Evolutionary conservation across 2,888 invertebrate genomes (phyloP).

Genomic region (Magallana nippona): DNA sequence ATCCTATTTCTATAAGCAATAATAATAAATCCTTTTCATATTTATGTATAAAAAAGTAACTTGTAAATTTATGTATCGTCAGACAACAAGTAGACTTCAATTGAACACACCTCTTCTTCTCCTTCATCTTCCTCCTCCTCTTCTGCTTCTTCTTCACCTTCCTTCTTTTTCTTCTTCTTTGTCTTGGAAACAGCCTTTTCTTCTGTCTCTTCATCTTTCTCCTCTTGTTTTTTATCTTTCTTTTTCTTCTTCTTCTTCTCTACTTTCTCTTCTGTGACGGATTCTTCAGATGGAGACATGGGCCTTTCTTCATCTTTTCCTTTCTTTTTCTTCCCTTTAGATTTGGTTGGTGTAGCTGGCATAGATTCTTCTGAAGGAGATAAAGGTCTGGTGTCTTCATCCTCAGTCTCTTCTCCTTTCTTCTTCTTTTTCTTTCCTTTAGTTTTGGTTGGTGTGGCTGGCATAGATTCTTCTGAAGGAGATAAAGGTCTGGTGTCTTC

Average conservation of each 20-base stretch:
- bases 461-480: conserved; percentile 11
- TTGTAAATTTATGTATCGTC: not conserved
- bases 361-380: conserved; percentile 16
- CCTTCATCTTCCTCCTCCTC: conserved; percentile 45
- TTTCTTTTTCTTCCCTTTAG: conserved; percentile 24
- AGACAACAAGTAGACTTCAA: not conserved
- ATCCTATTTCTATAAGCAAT: too few species aligned
- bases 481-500: conserved; percentile 6
- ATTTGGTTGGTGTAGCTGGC: not conserved
- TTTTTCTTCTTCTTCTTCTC: conserved; percentile 52
- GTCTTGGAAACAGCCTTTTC: conserved; percentile 56
- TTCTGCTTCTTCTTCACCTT: conserved; percentile 14
- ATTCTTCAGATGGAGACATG: conserved; percentile 52
- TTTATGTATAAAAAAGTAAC: too few species aligned
- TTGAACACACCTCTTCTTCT: conserved; percentile 26
- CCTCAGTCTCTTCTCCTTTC: conserved; percentile 49
- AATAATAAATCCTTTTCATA: not conserved
- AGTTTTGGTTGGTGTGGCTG: not conserved
- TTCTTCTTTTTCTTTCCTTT: conserved; percentile 36
- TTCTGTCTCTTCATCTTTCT: conserved; percentile 56
- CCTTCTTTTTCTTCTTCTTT: conserved; percentile 68
- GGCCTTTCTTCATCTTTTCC: conserved; percentile 51
- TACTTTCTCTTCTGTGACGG: conserved; percentile 52
- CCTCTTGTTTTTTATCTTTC: conserved; percentile 47
- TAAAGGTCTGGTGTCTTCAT: conserved; percentile 22